phyloP scores from a whole-genome alignment of 2,888 invertebrate species.

The Cryptophagus acutangulus region DNA sequence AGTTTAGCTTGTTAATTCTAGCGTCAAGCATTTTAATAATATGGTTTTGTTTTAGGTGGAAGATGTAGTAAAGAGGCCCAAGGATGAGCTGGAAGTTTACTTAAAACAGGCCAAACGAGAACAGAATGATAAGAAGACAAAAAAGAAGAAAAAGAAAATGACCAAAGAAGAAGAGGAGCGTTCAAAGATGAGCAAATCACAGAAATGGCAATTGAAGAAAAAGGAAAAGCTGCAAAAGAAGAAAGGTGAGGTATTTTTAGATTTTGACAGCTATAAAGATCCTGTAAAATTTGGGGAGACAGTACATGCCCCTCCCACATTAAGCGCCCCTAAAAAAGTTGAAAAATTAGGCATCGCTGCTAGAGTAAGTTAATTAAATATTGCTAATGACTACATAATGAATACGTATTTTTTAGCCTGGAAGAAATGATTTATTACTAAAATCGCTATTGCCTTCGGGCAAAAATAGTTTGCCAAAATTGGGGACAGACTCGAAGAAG shows the following conservation, averaged over 20 bases:
- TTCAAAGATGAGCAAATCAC: conserved; percentile 50
- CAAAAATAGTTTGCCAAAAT: conserved; percentile 13
- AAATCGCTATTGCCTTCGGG: conserved; percentile 54
- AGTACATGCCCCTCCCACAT: conserved; percentile 66
- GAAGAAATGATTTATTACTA: conserved; percentile 59
- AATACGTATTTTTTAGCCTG: conserved; percentile 54
- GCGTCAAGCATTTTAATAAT: conserved; percentile 1
- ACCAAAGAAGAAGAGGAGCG: conserved; percentile 36
- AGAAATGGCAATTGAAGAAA: conserved; percentile 53
- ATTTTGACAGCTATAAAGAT: conserved; percentile 55
- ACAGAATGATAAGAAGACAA: conserved; percentile 37
- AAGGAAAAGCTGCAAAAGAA: conserved; percentile 39
- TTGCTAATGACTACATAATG: background rate
- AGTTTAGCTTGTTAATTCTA: conserved; percentile 11
- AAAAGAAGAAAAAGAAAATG: conserved; percentile 44
- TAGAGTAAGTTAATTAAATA: conserved; percentile 27
- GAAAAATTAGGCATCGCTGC: conserved; percentile 31
- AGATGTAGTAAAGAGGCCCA: conserved; percentile 49
- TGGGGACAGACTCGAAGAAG: conserved; percentile 8
- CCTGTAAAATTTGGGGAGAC: conserved; percentile 70
- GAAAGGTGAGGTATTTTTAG: conserved; percentile 18
- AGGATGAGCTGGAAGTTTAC: conserved; percentile 53
- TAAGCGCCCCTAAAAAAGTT: conserved; percentile 54
- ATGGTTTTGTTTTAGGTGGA: conserved; percentile 35
- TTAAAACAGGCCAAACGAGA: conserved; percentile 44